These are phyloP conservation scores for Sakesphorus luctuosus DNA, from an alignment of 2,113 vertebrate species.

Conservation along the genomic window DNA sequence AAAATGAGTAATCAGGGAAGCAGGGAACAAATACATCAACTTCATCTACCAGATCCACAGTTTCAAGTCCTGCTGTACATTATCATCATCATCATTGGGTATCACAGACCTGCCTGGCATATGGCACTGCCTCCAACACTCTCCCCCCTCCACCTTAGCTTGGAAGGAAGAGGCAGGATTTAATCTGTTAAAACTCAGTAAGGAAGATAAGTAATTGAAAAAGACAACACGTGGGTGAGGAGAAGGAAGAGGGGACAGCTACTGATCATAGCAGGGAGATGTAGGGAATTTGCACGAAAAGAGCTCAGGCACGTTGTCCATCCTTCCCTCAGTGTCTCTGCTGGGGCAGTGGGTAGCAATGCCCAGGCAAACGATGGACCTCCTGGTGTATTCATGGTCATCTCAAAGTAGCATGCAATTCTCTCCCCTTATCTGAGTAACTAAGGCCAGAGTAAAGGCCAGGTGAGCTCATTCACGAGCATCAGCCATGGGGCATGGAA, in stretches of 20 bases:
- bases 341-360: accelerated
- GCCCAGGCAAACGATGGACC: not conserved
- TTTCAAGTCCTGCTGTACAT: not conserved
- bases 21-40: accelerated
- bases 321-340: accelerated
- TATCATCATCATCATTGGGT: accelerated
- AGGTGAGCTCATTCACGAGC: accelerated
- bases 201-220: not conserved
- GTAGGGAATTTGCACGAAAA: not conserved
- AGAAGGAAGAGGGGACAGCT: not conserved
- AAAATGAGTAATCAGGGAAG: not conserved
- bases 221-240: accelerated
- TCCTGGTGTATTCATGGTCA: no score
- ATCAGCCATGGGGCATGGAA: not conserved
- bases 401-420: not conserved
- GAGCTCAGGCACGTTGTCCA: not conserved
- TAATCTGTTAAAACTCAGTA: not conserved
- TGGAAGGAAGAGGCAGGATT: not conserved
- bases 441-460: not conserved
- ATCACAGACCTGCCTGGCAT: not conserved
- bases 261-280: not conserved
- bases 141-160: not conserved
- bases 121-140: not conserved
- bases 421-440: not conserved
- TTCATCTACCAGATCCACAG: not conserved